phyloP scores from a whole-genome alignment of 2,113 vertebrate genomes.

The Recurvirostra avosetta region DNA sequence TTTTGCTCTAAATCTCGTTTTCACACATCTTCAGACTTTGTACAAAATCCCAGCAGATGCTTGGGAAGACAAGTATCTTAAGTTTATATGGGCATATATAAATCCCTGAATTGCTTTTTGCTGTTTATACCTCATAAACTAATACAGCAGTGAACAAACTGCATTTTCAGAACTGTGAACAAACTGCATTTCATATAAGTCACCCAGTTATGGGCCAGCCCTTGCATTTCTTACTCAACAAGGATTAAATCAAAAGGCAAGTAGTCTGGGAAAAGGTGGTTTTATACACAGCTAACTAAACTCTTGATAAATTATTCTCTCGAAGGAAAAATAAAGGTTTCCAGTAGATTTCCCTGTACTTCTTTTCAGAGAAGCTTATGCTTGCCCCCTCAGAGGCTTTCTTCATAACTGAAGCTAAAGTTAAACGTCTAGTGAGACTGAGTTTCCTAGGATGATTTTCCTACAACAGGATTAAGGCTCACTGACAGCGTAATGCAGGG shows the following conservation, averaged over 20 bases:
- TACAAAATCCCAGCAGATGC: neutral
- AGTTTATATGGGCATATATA: neutral
- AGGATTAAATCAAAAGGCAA: constrained; percentile 42
- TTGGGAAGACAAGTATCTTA: neutral
- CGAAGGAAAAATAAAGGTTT: neutral
- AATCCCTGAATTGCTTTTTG: constrained; percentile 25
- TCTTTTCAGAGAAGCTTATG: neutral
- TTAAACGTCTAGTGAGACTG: neutral
- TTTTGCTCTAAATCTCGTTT: constrained; percentile 21
- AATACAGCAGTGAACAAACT: constrained; percentile 16
- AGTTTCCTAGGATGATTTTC: neutral
- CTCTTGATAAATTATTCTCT: neutral
- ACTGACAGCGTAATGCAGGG: neutral
- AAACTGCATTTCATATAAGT: constrained; percentile 19
- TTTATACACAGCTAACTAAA: neutral
- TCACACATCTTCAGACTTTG: neutral
- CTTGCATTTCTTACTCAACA: neutral
- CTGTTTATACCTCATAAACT: constrained; percentile 30
- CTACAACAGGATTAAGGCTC: neutral
- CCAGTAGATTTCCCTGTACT: neutral
- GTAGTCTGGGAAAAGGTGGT: neutral
- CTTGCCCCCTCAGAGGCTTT: neutral
- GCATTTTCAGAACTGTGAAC: constrained; percentile 25
- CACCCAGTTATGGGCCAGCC: neutral
- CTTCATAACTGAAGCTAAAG: neutral